Evolutionary conservation across 2,888 invertebrate genomes (phyloP).

Genomic region (Thyatira batis): DNA sequence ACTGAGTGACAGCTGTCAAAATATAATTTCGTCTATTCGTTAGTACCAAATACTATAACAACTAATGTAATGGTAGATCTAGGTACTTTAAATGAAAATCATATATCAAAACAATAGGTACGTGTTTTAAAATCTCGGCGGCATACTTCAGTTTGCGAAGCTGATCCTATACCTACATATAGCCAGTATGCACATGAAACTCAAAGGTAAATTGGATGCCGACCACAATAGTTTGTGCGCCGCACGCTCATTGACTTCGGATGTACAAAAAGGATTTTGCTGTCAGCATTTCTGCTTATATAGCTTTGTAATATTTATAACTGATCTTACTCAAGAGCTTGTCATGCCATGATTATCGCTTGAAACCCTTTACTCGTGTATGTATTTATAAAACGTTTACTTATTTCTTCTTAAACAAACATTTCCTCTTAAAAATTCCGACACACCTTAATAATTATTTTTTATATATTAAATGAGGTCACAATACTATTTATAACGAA

Average conservation of each 20-base stretch:
- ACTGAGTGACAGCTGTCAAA: too few relatives aligned
- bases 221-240: conserved; percentile 55
- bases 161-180: conserved; percentile 24
- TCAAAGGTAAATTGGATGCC: conserved; percentile 71
- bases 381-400: background rate
- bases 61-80: too few relatives aligned
- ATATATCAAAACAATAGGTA: background rate
- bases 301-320: conserved; percentile 5
- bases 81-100: too few relatives aligned
- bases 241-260: conserved; percentile 42
- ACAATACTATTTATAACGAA: conserved; percentile 12
- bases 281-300: conserved; percentile 32
- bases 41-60: background rate
- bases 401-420: too few relatives aligned
- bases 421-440: too few relatives aligned
- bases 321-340: background rate
- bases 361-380: too few relatives aligned
- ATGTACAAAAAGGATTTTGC: conserved; percentile 37
- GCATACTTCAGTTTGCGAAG: conserved; percentile 24
- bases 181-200: conserved; percentile 39
- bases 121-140: conserved; percentile 28
- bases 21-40: background rate
- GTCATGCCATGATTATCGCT: too few relatives aligned
- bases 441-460: background rate
- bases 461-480: conserved; percentile 10